These are phyloP conservation scores for Isichthys henryi DNA, from an alignment of 2,113 vertebrate species.

Conservation along the genomic window DNA sequence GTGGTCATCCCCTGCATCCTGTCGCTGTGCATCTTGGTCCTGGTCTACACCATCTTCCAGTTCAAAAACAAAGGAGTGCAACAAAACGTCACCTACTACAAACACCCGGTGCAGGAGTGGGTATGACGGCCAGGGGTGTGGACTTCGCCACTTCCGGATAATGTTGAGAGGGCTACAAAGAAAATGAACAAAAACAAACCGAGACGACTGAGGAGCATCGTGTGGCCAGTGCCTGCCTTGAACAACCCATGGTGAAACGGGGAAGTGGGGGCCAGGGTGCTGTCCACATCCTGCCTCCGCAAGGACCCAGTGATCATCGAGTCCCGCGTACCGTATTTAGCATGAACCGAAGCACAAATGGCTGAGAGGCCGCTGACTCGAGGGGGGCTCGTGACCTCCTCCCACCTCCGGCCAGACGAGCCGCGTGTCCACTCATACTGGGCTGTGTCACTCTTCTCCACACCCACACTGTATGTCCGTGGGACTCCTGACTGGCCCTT, in stretches of 20 bases:
- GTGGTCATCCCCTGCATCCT: conserved; percentile 96
- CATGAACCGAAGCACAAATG: conserved; percentile 49
- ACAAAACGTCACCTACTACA: conserved; percentile 88
- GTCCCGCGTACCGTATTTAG: conserved; percentile 45
- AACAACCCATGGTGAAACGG: conserved; percentile 27
- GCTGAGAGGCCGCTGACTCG: conserved; percentile 45
- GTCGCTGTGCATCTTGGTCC: conserved; percentile 92
- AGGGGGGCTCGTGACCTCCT: conserved; percentile 36
- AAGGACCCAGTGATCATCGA: conserved; percentile 39
- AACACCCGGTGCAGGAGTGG: conserved; percentile 97
- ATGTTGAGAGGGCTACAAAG: conserved; percentile 50
- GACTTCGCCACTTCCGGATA: conserved; percentile 32
- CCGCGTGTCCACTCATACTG: conserved; percentile 29
- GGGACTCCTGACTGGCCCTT: conserved; percentile 44
- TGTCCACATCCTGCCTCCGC: conserved; percentile 16
- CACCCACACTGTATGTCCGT: conserved; percentile 26
- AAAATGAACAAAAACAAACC: conserved; percentile 11
- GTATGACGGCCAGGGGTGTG: conserved; percentile 73
- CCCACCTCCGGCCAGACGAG: conserved; percentile 41
- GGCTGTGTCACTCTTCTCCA: conserved; percentile 42
- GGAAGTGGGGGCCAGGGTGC: background rate
- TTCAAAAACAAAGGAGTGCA: conserved; percentile 97
- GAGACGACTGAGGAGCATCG: conserved; percentile 22
- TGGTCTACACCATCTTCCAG: conserved; percentile 97
- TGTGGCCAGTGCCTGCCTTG: conserved; percentile 50